Evolutionary conservation across 1,140 invertebrate species (phyloP), one percentile per base, ranked within the genome.

Genomic region (Ips nitidus): DNA sequence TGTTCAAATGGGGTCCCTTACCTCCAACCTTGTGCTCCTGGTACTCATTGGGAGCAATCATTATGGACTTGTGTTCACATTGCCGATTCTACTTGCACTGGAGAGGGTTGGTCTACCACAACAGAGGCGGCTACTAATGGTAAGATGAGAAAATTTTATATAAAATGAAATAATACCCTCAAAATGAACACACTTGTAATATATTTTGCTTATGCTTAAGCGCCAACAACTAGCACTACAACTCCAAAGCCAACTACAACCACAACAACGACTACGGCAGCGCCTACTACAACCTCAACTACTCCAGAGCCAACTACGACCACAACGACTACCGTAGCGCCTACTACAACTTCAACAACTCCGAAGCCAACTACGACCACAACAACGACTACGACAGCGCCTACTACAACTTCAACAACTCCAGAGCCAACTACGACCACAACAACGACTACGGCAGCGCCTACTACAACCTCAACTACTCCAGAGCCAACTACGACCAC

Each of bases 1-100:
- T 90, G 88, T 71, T 79, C 81, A 0, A 80, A 77, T 7, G 84
- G 84, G 1, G 58, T 75, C 7, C 78, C 84, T 1, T 78, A 84
- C 40, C 75, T 81, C 5, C 74, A 78, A 52, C 67, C 60, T 5
- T 83, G 82, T 67, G 76, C 79, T 6, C 58, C 55, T 8, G 79
- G 79, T 0, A 66, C 80, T 37, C 69, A 79, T n/a, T 84, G 82
- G 58, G 81, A 82, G 66, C 52, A 73, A 2, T 40, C 43, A 69
- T 6, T 81, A 75, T 71, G 80, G 41, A 65, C 37, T 41, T 65
- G 69, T 42, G 59, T 62, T 37, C 58, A 69, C 40, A 62, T 62
- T 22, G 39, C 2, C 7, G 7, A 37, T 2, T 69, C 66, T n/a
- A 62, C 39, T 45, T 69, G 66, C 22, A 62, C 47, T 62, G 59